Base-by-base conservation (phyloP, 2,888 invertebrate genomes). In the Sinhomidia bicolor region DNA sequence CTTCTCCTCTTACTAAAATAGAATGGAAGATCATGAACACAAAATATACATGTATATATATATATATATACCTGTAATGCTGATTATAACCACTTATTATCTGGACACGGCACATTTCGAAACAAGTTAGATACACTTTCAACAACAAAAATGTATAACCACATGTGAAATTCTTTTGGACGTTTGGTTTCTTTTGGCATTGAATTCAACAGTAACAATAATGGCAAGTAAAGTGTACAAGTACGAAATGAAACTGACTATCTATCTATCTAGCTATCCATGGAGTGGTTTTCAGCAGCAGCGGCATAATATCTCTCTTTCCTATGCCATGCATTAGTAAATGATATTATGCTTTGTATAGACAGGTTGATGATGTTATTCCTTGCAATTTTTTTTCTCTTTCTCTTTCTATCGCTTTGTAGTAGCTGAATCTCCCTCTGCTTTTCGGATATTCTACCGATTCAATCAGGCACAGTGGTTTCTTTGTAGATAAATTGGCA, bases 391-490 rank as follows among this genome's bases (percentile, higher is more conserved):
- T 78, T 78, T 54, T 26, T 29, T 26, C 10, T 47, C 47, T 2
- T 17, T 54, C 68, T 36, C 60, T 60, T 9, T 10, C 60, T 26
- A 12, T 65, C 26, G 57, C 71, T 79, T 68, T 65, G 23, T 65
- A n/a, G 26, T 32, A 17, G 51, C 51, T 17, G 79, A 44, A 41
- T 85, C 47, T 29, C 36, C 71, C 62, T 10, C 41, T 88, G 20
- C 82, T 88, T 88, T 54, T 44, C 44, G 41, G 83, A 54, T 79
- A 88, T 84, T 88, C 88, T 88, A 41, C 54, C 78, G 88, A 88
- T 88, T 84, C 88, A 88, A 88, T 88, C 88, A 88, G 78, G 74
- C 88, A 84, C 88, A 88, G 88, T 88, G 88, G 88, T 83, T 83
- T 88, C 87, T 88, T 83, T 88, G 88, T 83, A 83, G 88, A 71